Evolutionary conservation across 2,113 vertebrate species (phyloP).

Genomic region (Bubalus kerabau): DNA sequence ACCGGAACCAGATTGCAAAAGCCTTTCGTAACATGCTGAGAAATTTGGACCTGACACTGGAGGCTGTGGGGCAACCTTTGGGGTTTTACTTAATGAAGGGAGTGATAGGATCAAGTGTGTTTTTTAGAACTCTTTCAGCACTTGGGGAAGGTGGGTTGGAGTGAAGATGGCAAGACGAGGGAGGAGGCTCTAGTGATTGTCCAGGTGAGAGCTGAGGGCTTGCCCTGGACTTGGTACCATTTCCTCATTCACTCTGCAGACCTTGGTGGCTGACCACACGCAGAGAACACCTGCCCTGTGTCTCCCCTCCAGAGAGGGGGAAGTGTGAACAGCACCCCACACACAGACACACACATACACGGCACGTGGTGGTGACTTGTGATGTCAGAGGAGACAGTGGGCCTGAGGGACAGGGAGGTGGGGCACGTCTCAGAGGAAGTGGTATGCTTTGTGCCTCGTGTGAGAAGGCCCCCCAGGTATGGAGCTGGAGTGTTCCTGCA

Average conservation of each 20-base stretch:
- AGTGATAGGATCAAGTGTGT: slow-evolving; percentile 7
- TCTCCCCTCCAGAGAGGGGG: neutral
- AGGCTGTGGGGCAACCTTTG: neutral
- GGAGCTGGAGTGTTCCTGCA: neutral
- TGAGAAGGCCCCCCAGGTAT: neutral
- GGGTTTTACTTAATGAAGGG: neutral
- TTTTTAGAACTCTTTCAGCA: slow-evolving; percentile 37
- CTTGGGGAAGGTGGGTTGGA: slow-evolving; percentile 25
- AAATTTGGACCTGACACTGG: neutral
- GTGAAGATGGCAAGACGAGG: neutral
- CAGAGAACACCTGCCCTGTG: neutral
- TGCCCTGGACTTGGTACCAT: neutral
- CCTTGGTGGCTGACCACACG: neutral
- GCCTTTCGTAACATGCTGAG: neutral
- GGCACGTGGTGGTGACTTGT: neutral
- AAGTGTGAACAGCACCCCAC: neutral
- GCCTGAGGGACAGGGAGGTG: neutral
- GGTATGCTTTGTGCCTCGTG: rapidly evolving
- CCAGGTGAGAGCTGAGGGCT: slow-evolving; percentile 2
- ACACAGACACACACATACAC: rapidly evolving
- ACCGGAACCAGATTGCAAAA: rapidly evolving
- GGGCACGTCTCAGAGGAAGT: neutral
- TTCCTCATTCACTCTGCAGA: neutral
- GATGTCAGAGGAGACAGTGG: neutral
- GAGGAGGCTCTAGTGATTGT: slow-evolving; percentile 7